Evolutionary conservation across 2,888 invertebrate genomes (phyloP).

Genomic region (Oligia strigilis): DNA sequence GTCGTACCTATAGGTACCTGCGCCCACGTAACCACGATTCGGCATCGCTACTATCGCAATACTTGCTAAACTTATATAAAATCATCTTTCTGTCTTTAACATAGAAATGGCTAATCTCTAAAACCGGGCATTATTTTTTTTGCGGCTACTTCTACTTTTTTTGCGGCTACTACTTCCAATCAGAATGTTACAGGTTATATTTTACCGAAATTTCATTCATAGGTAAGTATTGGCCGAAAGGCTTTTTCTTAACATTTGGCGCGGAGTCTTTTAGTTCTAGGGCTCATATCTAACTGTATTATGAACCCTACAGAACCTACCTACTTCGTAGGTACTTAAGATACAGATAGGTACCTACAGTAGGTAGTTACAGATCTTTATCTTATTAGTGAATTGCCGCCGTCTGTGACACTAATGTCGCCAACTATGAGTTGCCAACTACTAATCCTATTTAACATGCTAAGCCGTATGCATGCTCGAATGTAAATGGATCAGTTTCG

Average conservation of each 20-base stretch:
- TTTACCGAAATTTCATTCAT: neutral
- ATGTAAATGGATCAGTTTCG: slow-evolving; percentile 41
- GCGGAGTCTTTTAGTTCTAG: too few relatives aligned
- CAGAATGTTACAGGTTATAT: neutral
- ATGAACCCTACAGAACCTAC: neutral
- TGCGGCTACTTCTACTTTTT: neutral
- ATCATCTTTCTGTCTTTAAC: too few relatives aligned
- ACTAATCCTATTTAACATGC: slow-evolving; percentile 61
- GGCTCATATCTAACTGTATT: too few relatives aligned
- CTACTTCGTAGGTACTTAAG: neutral
- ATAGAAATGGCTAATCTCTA: neutral
- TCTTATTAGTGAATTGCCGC: slow-evolving; percentile 19
- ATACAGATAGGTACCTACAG: neutral
- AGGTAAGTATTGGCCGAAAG: neutral
- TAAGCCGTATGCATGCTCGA: slow-evolving; percentile 32
- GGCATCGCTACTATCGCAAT: too few relatives aligned
- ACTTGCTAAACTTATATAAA: too few relatives aligned
- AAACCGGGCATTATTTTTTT: neutral
- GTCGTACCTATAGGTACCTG: too few relatives aligned
- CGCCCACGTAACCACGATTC: too few relatives aligned
- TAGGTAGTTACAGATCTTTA: slow-evolving; percentile 2
- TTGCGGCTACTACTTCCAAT: neutral
- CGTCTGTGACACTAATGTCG: slow-evolving; percentile 45
- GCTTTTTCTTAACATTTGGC: neutral
- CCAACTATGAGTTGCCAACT: slow-evolving; percentile 41